These are phyloP conservation scores for Callipepla squamata DNA, from an alignment of 2,113 vertebrate species.

Conservation along the genomic window DNA sequence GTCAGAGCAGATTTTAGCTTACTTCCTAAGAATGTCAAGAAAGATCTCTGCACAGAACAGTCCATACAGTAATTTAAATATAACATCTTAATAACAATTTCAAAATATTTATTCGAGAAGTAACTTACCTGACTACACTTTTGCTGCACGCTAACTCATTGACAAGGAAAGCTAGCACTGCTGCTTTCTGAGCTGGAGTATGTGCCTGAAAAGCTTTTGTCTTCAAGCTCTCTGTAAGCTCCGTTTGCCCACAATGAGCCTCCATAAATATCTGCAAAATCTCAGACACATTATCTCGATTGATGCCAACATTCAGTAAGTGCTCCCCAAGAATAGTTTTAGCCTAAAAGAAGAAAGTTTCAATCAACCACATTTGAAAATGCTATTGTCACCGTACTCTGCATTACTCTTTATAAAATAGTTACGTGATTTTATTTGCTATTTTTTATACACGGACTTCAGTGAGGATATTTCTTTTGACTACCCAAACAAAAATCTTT, in stretches of 20 bases:
- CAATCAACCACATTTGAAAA: constrained; percentile 7
- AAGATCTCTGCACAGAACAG: background rate
- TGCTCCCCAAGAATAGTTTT: no score
- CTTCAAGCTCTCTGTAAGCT: constrained; percentile 88
- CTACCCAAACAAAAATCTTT: no score
- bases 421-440: no score
- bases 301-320: no score
- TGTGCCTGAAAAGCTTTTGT: constrained; percentile 95
- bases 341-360: constrained; percentile 37
- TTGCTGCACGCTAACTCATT: constrained; percentile 95
- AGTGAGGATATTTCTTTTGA: no score
- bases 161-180: constrained; percentile 89
- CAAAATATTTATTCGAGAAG: background rate
- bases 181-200: constrained; percentile 89
- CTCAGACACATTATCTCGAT: no score
- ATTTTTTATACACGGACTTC: no score
- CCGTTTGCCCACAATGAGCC: no score
- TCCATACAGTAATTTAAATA: background rate
- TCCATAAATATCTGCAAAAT: no score
- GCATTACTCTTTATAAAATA: no score
- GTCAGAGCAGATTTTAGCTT: background rate
- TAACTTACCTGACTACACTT: constrained; percentile 89
- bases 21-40: background rate
- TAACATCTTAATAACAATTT: background rate
- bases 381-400: no score